Base-by-base conservation (phyloP, 2,113 vertebrate genomes). In the Lampris megalopsis region DNA sequence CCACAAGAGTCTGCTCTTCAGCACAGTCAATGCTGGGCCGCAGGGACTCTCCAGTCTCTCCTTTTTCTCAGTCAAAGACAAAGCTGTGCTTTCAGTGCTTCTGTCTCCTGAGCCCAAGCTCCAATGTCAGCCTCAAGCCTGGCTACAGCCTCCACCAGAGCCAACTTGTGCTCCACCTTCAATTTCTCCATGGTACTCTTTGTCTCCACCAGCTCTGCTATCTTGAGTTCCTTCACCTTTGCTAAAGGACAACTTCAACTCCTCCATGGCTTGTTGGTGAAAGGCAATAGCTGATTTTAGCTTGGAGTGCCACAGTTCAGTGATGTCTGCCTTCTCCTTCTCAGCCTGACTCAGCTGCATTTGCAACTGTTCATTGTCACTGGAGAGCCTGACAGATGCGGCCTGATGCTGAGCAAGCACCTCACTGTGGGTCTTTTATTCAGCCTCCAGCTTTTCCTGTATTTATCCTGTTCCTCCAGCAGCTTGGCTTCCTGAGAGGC, bases 261-360 rank as follows among this genome's bases (percentile, higher is more conserved):
- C 24, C 24, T 24, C 24, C 24, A 24, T 24, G 0, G 94, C 93
- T 84, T 95, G 95, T 79, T 95, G 96, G 82, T 97, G 96, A 47
- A 95, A 96, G 2, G 87, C 91, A 0, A 94, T 92, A 1, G 94
- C 94, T 0, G 95, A 93, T 62, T 94, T 93, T 63, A 97, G 88
- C 82, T 96, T 96, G 0, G 93, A 93, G 36, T 95, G 95, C 95
- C 95, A 97, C 9, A 95, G 89, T 63, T 93, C 94, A 7, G 92
- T 93, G 5, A 93, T 92, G 0, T 96, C 95, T 0, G 90, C 86
- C 2, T 94, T 96, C 85, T 96, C 95, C 80, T 95, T 95, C 87
- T 95, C 93, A 49, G 93, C 94, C 0, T 94, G 90, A 24, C 92
- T 87, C 0, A 97, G 92, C 64, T 94, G 95, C 47, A 48, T 83